Conservation (phyloP, 2,797 vertebrate species). For the Melanotaenia nigrans region DNA sequence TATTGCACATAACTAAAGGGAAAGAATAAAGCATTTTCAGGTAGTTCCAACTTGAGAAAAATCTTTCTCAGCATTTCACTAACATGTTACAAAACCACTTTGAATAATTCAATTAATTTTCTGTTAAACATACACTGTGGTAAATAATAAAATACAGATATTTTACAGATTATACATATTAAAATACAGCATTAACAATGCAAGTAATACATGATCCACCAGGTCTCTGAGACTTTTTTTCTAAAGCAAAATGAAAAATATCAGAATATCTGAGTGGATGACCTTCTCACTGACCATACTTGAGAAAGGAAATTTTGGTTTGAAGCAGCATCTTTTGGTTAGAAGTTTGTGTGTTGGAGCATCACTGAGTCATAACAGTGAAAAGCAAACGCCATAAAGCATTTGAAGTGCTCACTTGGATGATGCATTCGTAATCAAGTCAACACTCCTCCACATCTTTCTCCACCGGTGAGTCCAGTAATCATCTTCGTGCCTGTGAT, state of each 20-base stretch:
- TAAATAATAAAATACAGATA: slow-evolving; percentile 38
- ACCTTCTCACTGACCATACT: slow-evolving; percentile 1
- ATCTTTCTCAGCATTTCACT: background rate
- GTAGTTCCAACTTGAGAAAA: background rate
- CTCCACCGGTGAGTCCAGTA: slow-evolving; percentile 26
- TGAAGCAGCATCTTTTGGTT: slow-evolving; percentile 18
- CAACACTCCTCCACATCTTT: slow-evolving; percentile 11
- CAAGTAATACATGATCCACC: background rate
- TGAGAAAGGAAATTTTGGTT: slow-evolving; percentile 4
- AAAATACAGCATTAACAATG: slow-evolving; percentile 1
- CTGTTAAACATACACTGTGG: slow-evolving; percentile 23
- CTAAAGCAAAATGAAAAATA: slow-evolving; percentile 19
- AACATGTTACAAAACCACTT: slow-evolving; percentile 24
- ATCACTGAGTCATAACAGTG: slow-evolving; percentile 17
- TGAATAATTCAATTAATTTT: slow-evolving; percentile 15
- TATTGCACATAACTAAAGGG: background rate
- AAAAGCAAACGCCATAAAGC: slow-evolving; percentile 13
- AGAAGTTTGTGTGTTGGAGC: slow-evolving; percentile 13
- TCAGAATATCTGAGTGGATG: slow-evolving; percentile 3
- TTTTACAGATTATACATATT: slow-evolving; percentile 7
- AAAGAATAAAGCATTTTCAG: background rate
- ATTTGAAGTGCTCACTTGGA: slow-evolving; percentile 38
- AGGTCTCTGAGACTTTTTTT: slow-evolving; percentile 1
- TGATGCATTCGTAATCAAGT: slow-evolving; percentile 15
- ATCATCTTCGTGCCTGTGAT: slow-evolving; percentile 45